A percentile compares a stretch with the other conserved stretches of the same genome.
These are phyloP conservation scores for Morpho achilles DNA, from an alignment of 2,888 invertebrate species.

Conservation along the genomic window DNA sequence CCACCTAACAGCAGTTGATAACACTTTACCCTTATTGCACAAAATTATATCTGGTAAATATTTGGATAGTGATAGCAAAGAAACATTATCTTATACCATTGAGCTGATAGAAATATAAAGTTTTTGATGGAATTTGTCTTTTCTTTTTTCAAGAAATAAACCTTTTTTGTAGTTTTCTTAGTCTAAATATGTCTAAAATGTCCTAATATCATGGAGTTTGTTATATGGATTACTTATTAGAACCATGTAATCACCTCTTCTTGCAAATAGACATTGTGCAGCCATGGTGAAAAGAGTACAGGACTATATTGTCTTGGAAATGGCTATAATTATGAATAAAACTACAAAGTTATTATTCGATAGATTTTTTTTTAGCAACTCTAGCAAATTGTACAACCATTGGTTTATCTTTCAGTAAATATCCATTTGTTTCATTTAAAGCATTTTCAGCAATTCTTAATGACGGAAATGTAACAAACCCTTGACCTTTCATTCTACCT, in stretches of 20 bases:
- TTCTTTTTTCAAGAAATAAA: constrained; percentile 3
- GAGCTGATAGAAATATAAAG: constrained; percentile 65
- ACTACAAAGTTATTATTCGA: constrained; percentile 26
- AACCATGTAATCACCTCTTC: too few species aligned
- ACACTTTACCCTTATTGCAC: constrained; percentile 47
- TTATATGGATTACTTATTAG: too few species aligned
- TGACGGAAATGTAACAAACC: constrained; percentile 91
- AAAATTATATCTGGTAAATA: constrained; percentile 48
- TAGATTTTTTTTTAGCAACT: constrained; percentile 65
- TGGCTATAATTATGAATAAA: neutral
- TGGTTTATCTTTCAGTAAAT: constrained; percentile 90
- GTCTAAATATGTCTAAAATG: too few species aligned
- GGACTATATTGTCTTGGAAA: too few species aligned
- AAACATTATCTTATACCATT: constrained; percentile 55
- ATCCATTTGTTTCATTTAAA: constrained; percentile 91
- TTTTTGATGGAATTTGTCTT: constrained; percentile 13
- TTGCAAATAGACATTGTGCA: too few species aligned
- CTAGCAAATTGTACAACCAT: constrained; percentile 92
- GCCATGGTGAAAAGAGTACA: too few species aligned
- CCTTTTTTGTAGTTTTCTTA: neutral
- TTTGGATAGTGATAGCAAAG: constrained; percentile 38
- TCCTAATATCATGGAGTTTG: too few species aligned
- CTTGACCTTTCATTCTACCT: constrained; percentile 98
- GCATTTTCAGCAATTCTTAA: constrained; percentile 85
- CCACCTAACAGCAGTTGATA: constrained; percentile 46